Evolutionary conservation across 2,888 invertebrate species (phyloP).

Genomic region (Pyrgus malvae): DNA sequence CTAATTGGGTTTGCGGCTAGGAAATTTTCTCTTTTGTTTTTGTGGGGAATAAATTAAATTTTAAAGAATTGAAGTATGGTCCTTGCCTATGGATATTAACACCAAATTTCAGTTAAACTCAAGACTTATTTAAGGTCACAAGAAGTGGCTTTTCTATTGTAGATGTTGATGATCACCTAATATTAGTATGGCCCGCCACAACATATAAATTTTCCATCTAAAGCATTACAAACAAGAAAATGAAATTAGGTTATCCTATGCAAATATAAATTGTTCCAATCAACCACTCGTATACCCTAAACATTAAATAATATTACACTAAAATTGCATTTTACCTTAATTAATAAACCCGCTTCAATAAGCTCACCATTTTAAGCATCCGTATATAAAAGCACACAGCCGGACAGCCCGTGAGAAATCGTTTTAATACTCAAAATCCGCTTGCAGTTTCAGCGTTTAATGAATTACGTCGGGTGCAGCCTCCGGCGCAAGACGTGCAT

Average conservation of each 20-base stretch:
- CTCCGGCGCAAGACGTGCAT: constrained; percentile 85
- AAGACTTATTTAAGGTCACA: too few species aligned
- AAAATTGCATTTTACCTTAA: constrained; percentile 50
- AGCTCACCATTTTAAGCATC: constrained; percentile 53
- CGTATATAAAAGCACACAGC: constrained; percentile 59
- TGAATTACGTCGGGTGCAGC: constrained; percentile 82
- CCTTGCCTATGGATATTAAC: too few species aligned
- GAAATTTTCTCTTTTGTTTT: too few species aligned
- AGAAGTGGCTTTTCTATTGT: too few species aligned
- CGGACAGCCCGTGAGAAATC: constrained; percentile 79
- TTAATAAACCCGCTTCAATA: constrained; percentile 65
- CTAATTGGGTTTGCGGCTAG: too few species aligned
- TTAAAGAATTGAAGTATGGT: too few species aligned
- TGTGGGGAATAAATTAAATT: too few species aligned
- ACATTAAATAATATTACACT: constrained; percentile 18
- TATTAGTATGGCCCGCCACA: too few species aligned
- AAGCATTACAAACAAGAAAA: not conserved
- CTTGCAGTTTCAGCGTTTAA: constrained; percentile 81
- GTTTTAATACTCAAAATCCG: constrained; percentile 81
- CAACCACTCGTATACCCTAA: not conserved
- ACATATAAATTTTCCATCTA: too few species aligned
- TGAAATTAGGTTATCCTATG: not conserved
- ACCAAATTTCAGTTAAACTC: too few species aligned
- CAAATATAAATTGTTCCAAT: constrained; percentile 1
- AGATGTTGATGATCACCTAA: too few species aligned